phyloP scores from a whole-genome alignment of 2,113 vertebrate species.

The Pseudorectes ferrugineus region DNA sequence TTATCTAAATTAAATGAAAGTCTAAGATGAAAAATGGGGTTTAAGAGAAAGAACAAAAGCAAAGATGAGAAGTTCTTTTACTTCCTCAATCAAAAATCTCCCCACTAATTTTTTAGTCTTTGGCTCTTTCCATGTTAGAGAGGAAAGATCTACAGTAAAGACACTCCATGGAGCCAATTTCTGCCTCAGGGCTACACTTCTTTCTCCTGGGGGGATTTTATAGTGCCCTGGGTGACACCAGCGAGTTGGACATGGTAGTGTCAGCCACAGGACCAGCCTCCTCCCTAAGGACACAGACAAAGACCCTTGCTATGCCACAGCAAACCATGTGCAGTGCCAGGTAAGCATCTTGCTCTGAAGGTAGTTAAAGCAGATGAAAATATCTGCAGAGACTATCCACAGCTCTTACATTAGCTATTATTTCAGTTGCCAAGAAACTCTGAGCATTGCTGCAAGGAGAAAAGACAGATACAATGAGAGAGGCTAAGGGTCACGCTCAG shows the following conservation, averaged over 20 bases:
- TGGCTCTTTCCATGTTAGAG: background rate
- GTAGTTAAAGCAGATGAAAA: background rate
- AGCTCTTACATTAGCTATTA: background rate
- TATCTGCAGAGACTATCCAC: background rate
- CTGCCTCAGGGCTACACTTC: background rate
- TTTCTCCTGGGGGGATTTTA: background rate
- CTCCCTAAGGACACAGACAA: background rate
- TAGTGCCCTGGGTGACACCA: background rate
- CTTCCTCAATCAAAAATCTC: background rate
- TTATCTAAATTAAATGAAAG: background rate
- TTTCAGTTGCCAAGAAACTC: background rate
- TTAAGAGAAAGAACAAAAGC: background rate
- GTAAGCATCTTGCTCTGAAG: background rate
- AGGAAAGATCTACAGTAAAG: background rate
- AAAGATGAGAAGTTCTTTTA: background rate
- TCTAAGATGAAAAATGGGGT: background rate
- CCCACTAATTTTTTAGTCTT: background rate
- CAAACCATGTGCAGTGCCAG: background rate
- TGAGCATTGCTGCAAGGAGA: background rate
- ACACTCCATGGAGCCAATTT: fast-evolving
- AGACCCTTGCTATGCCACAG: background rate
- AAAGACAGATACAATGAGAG: background rate
- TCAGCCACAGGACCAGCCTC: background rate
- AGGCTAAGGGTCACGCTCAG: background rate
- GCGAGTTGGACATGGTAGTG: fast-evolving